Conservation (phyloP, 64 coral and sea anemone genomes). For the Montipora sp. region DNA sequence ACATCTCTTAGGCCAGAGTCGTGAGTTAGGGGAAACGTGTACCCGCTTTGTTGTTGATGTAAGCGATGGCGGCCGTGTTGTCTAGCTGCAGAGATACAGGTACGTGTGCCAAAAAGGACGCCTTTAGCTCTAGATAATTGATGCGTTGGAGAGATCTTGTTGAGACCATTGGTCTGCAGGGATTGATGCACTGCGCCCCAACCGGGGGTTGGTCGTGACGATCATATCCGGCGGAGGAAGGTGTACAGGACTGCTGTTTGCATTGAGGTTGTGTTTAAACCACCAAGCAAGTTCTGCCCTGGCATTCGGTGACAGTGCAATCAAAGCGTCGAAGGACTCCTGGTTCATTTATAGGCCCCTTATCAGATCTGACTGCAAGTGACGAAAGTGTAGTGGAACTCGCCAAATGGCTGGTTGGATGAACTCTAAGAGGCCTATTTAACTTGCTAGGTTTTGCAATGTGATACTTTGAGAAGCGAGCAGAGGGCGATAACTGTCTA, state of each 20-base stretch:
- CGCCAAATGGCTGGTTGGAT: slow-evolving; percentile 43
- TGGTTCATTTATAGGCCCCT: too few species aligned
- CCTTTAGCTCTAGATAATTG: slow-evolving; percentile 45
- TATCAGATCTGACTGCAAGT: slow-evolving; percentile 45
- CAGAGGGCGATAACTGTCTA: neutral
- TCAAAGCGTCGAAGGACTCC: too few species aligned
- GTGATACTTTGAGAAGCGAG: too few species aligned
- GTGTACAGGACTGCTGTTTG: neutral
- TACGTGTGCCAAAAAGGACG: neutral
- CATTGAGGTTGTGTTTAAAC: neutral
- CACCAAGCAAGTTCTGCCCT: too few species aligned
- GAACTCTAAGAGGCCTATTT: slow-evolving; percentile 44
- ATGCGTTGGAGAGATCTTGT: neutral
- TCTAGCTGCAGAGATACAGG: slow-evolving; percentile 23
- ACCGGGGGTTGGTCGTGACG: slow-evolving; percentile 27
- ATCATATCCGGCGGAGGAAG: neutral
- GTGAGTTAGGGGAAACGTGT: slow-evolving; percentile 24
- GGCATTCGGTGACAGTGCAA: too few species aligned
- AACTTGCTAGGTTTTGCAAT: neutral
- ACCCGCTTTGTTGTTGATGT: slow-evolving; percentile 62
- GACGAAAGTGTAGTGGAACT: slow-evolving; percentile 49
- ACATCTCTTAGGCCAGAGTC: slow-evolving; percentile 15
- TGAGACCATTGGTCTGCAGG: neutral
- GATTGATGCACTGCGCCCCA: neutral
- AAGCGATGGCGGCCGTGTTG: slow-evolving; percentile 57